Percentiles rank a stretch among this genome's conserved stretches.
phyloP scores from a whole-genome alignment of 2,113 vertebrate genomes.

The Alces alces region DNA sequence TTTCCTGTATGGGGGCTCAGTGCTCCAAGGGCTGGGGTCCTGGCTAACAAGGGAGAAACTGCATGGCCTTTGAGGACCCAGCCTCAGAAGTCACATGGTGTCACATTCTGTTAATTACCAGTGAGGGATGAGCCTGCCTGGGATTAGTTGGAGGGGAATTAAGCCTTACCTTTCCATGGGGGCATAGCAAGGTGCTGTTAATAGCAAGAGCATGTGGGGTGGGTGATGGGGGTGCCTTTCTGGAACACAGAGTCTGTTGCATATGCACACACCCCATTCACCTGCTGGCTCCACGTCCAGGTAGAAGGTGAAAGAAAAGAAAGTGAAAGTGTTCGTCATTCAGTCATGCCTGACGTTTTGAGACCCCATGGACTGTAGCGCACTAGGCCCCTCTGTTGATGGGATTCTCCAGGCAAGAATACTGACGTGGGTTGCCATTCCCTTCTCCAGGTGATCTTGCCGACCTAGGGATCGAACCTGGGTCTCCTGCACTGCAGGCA shows the following conservation, averaged over 20 bases:
- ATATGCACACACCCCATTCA: fast-evolving
- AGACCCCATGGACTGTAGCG: fast-evolving
- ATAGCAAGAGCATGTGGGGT: background rate
- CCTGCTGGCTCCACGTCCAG: fast-evolving
- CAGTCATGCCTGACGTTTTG: background rate
- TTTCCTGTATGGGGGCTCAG: fast-evolving
- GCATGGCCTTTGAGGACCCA: background rate
- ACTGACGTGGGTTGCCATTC: background rate
- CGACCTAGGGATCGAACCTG: background rate
- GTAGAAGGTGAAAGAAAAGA: background rate
- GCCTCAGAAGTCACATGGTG: fast-evolving
- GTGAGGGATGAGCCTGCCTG: background rate
- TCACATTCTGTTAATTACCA: background rate
- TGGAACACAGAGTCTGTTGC: background rate
- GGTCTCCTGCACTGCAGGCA: background rate
- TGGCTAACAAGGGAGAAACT: background rate
- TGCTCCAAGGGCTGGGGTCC: background rate
- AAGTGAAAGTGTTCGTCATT: background rate
- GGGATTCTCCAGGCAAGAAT: background rate
- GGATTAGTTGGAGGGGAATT: background rate
- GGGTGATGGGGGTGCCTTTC: background rate
- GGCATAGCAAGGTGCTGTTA: background rate
- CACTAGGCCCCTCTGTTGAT: background rate
- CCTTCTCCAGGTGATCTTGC: background rate
- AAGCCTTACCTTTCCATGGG: background rate